Percentiles rank a stretch among this genome's conserved stretches.
Evolutionary conservation across 2,113 vertebrate species (phyloP).

Genomic region (Coptodon rendalli): DNA sequence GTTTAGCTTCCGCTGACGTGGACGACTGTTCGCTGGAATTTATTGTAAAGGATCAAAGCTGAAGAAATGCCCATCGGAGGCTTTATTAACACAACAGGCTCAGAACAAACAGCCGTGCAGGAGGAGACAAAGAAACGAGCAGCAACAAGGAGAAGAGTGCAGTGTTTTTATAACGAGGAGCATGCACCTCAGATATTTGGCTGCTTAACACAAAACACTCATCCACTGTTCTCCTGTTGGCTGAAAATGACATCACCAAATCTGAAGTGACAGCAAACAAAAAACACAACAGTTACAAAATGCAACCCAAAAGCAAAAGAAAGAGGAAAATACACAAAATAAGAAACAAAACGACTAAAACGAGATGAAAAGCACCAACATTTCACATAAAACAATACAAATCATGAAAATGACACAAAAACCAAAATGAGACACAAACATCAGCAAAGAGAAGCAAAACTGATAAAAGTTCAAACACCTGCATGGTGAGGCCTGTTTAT

Average conservation of each 20-base stretch:
- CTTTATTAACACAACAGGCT: neutral
- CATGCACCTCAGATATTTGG: neutral
- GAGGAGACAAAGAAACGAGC: neutral
- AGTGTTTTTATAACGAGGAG: neutral
- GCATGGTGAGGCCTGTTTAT: neutral
- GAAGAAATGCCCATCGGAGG: neutral
- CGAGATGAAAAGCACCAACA: rapidly evolving
- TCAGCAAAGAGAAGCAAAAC: neutral
- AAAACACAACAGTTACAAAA: neutral
- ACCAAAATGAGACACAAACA: rapidly evolving
- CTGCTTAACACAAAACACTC: neutral
- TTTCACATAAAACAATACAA: rapidly evolving
- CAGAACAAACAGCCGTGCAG: neutral
- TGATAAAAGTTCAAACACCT: neutral
- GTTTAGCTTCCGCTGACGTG: neutral
- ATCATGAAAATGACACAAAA: neutral
- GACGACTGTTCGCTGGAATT: neutral
- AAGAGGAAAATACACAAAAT: neutral
- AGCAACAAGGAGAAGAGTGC: neutral
- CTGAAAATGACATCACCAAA: neutral
- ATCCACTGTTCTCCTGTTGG: neutral
- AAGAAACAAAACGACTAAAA: neutral
- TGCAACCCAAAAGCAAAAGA: neutral
- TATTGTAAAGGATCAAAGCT: neutral
- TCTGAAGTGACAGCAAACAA: rapidly evolving